Conservation (phyloP, 2,888 invertebrate species). For the Cactoblastis cactorum region DNA sequence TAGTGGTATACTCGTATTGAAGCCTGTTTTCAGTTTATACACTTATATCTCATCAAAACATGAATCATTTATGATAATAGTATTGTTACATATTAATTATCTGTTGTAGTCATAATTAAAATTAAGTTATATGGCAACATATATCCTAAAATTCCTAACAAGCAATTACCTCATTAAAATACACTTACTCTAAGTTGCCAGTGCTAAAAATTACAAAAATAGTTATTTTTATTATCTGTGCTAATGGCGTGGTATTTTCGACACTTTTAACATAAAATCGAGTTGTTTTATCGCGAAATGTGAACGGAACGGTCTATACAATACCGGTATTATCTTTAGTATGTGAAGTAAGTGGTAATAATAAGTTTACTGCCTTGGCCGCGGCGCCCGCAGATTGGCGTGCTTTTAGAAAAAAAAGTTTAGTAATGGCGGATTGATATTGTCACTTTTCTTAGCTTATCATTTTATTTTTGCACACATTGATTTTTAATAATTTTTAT, state of each 20-base stretch:
- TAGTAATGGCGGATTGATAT: constrained; percentile 31
- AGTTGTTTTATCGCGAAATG: constrained; percentile 63
- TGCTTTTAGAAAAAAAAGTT: constrained; percentile 49
- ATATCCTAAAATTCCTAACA: constrained; percentile 47
- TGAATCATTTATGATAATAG: no score
- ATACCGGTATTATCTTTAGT: constrained; percentile 69
- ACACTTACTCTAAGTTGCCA: constrained; percentile 43
- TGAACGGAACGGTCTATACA: constrained; percentile 64
- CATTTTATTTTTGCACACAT: background rate
- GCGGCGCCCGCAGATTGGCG: constrained; percentile 49
- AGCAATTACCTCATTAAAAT: constrained; percentile 40
- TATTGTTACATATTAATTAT: no score
- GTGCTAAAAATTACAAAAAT: constrained; percentile 45
- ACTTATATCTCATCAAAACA: no score
- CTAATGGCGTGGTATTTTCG: constrained; percentile 55
- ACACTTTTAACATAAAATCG: constrained; percentile 66
- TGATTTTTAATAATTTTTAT: no score
- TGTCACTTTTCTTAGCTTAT: background rate
- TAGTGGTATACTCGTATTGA: no score
- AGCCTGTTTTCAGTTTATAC: no score
- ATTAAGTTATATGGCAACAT: constrained; percentile 30
- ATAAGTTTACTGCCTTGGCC: constrained; percentile 61
- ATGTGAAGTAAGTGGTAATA: constrained; percentile 65
- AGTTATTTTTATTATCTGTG: constrained; percentile 52
- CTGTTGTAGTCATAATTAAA: background rate